Percentiles rank a stretch among this genome's conserved stretches.
Conservation (phyloP, 2,797 vertebrate genomes). For the Mycteria americana region DNA sequence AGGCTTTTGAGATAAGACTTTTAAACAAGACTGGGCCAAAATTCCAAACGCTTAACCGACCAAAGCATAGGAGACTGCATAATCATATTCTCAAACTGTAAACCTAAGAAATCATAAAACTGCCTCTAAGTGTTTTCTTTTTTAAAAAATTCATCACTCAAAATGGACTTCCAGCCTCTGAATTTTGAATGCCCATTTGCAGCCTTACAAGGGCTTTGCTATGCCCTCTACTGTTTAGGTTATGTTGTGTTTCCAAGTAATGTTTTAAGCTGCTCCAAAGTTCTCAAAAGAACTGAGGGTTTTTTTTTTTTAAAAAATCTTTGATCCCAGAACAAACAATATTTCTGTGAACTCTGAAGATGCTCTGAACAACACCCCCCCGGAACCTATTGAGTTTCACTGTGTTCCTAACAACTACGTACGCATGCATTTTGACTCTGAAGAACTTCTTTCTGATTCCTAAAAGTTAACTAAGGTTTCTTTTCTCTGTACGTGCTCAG, state of each 20-base stretch:
- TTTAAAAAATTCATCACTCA: background rate
- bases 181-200: no score
- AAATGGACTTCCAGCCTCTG: background rate
- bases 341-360: background rate
- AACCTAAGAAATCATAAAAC: background rate
- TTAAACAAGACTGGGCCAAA: background rate
- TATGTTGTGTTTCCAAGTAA: accelerated
- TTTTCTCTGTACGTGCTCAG: no score
- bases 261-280: no score
- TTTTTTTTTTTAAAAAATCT: background rate
- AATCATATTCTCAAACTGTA: accelerated
- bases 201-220: background rate
- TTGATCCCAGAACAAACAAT: background rate
- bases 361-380: accelerated
- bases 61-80: background rate
- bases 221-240: accelerated
- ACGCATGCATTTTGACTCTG: accelerated
- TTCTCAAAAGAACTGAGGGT: accelerated
- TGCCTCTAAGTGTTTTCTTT: background rate
- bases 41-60: accelerated
- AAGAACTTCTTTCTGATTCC: background rate
- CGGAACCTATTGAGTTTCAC: background rate
- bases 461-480: background rate
- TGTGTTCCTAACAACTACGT: accelerated
- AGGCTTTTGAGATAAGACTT: background rate